Evolutionary conservation across 1,140 invertebrate species (phyloP), one percentile per base, ranked within the genome.

Genomic region (Lepidurus couesii): DNA sequence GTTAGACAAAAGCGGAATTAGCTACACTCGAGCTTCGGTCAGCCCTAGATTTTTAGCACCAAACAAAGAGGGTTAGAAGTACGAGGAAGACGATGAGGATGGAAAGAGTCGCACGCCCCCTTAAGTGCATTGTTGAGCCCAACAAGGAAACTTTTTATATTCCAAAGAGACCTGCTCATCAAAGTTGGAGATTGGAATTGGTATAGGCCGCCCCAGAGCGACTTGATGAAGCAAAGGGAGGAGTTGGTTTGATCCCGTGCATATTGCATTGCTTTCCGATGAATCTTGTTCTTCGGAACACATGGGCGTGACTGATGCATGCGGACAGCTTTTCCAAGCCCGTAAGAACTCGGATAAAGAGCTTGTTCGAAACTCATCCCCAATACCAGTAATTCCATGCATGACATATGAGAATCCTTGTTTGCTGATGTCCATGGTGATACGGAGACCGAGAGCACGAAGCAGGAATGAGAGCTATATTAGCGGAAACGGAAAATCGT

Each of bases 371-470:
- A 65, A 16, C 53, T 65, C 53, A 65, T 65, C 53, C 13, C 53
- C 16, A 3, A 65, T 65, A n/a, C 53, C 53, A 65, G n/a, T n/a
- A n/a, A 65, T n/a, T 65, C 53, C 53, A 65, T 65, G 53, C 53
- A 65, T 65, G 53, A 65, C 53, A 65, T 65, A 65, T 65, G 53
- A 65, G 53, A 65, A 65, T 65, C 53, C 53, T 65, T 13, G 53
- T 65, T 21, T 21, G 21, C 21, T n/a, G n/a, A n/a, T 65, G 53
- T 65, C 16, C 53, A 65, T 21, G 13, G 53, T n/a, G 53, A 65
- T n/a, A 21, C 53, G 21, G 8, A 21, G 53, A 65, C 53, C 53
- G 16, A 16, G 1, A 13, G 53, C 53, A 65, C 53, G 21, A 65
- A 65, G 34, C 21, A 21, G 53, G 53, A 65, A 65, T 65, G 53